Evolutionary conservation across 2,888 invertebrate species (phyloP).

Genomic region (Sinotaia quadrata): DNA sequence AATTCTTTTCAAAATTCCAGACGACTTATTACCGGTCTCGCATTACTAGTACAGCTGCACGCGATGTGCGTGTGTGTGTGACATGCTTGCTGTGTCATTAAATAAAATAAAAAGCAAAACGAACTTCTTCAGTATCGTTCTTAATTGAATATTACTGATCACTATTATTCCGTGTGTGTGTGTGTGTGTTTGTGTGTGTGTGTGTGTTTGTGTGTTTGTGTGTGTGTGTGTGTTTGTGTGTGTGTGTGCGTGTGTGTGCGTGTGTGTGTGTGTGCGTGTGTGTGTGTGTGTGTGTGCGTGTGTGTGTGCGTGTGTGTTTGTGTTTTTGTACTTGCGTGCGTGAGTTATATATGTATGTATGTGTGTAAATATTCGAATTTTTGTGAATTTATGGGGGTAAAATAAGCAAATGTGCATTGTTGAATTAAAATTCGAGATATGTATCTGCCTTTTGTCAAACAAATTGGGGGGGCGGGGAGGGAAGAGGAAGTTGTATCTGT

Average conservation of each 20-base stretch:
- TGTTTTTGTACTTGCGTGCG: too few relatives aligned
- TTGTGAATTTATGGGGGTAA: too few relatives aligned
- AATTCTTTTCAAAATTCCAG: constrained; percentile 13
- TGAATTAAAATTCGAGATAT: too few relatives aligned
- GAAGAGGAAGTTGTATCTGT: too few relatives aligned
- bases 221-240: too few relatives aligned
- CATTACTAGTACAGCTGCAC: constrained; percentile 5
- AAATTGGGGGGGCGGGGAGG: too few relatives aligned
- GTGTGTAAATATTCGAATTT: too few relatives aligned
- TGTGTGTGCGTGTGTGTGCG: too few relatives aligned
- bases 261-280: background rate
- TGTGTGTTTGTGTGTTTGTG: background rate
- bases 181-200: background rate
- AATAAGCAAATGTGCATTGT: too few relatives aligned
- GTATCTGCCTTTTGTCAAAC: too few relatives aligned
- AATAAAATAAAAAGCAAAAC: background rate
- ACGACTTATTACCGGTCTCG: constrained; percentile 8
- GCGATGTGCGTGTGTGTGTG: constrained; percentile 3
- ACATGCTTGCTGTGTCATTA: background rate
- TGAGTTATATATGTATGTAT: too few relatives aligned
- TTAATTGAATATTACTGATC: background rate
- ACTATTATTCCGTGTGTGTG: background rate
- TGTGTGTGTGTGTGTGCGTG: background rate
- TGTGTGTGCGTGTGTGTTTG: too few relatives aligned
- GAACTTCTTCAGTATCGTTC: background rate